Conservation (phyloP, 1,140 invertebrate genomes). For the Tetraneura akinire region DNA sequence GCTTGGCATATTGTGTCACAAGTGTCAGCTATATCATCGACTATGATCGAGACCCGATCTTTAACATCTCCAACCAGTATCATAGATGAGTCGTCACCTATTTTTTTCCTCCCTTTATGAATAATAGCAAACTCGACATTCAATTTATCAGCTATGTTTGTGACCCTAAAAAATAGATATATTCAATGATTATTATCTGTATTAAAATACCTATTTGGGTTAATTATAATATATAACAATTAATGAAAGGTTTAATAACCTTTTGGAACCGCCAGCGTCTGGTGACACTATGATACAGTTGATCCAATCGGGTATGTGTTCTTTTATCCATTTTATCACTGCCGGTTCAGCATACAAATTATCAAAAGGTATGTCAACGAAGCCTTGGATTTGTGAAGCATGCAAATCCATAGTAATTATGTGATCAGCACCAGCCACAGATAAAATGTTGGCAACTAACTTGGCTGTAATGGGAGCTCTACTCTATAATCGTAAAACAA, state of each 20-base stretch:
- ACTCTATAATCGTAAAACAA: constrained; percentile 71
- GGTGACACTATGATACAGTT: constrained; percentile 97
- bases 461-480: constrained; percentile 98
- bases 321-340: constrained; percentile 97
- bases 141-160: constrained; percentile 89
- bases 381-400: constrained; percentile 98
- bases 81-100: constrained; percentile 97
- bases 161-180: constrained; percentile 72
- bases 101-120: constrained; percentile 97
- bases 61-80: constrained; percentile 97
- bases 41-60: constrained; percentile 92
- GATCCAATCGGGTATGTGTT: constrained; percentile 97
- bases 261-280: constrained; percentile 97
- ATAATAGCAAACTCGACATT: constrained; percentile 99
- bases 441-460: constrained; percentile 97
- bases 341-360: constrained; percentile 98
- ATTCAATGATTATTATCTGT: neutral
- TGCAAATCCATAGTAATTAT: constrained; percentile 99
- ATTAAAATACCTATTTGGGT: too few species aligned
- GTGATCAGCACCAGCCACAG: constrained; percentile 96
- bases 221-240: too few species aligned
- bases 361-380: constrained; percentile 99
- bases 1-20: constrained; percentile 98
- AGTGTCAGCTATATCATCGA: constrained; percentile 99
- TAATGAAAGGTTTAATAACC: too few species aligned